These are phyloP conservation scores for Nysson spinosus DNA, from an alignment of 2,888 invertebrate species.

Conservation along the genomic window DNA sequence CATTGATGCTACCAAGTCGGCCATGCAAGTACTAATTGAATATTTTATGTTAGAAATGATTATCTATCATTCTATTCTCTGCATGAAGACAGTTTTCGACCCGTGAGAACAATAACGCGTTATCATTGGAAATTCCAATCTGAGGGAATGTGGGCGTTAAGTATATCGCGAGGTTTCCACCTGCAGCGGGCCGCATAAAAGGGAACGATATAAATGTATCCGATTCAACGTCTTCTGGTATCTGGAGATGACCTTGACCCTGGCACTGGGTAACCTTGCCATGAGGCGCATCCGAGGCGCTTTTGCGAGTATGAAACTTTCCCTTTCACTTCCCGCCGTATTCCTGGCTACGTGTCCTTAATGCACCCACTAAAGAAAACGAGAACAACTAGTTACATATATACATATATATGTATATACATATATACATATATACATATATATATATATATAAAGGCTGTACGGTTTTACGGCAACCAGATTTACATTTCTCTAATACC, in stretches of 20 bases:
- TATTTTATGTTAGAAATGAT: no score
- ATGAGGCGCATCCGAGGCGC: slow-evolving; percentile 34
- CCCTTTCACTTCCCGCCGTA: slow-evolving; percentile 42
- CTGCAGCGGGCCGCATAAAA: slow-evolving; percentile 10
- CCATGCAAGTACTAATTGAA: no score
- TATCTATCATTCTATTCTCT: no score
- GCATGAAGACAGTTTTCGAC: background rate
- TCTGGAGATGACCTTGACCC: slow-evolving; percentile 52
- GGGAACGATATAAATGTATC: slow-evolving; percentile 22
- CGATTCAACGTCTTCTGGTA: slow-evolving; percentile 9
- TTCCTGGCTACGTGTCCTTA: slow-evolving; percentile 45
- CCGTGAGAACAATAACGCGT: background rate
- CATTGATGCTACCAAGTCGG: no score
- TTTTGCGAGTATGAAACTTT: slow-evolving; percentile 49
- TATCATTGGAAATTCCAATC: background rate
- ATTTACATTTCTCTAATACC: no score
- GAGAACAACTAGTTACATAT: no score
- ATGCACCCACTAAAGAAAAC: slow-evolving; percentile 24
- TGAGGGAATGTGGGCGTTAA: slow-evolving; percentile 12
- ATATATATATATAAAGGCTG: no score
- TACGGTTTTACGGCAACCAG: no score
- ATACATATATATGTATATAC: no score
- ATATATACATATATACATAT: no score
- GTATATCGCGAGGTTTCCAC: background rate
- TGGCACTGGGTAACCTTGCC: slow-evolving; percentile 45